Evolutionary conservation across 2,797 vertebrate species (phyloP).

Genomic region (Syndactyla subalaris): DNA sequence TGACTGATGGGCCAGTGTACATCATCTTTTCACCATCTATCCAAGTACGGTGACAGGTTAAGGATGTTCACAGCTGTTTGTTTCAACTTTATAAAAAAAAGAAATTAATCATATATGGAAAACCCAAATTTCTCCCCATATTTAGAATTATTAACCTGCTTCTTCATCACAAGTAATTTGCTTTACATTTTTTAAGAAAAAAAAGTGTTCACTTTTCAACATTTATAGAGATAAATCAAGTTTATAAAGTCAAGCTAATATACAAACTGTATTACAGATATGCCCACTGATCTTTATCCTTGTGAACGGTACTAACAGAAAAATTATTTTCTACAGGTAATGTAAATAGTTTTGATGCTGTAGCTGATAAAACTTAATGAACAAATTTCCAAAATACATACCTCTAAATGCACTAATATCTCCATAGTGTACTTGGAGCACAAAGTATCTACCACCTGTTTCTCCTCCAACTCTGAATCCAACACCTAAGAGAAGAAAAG

Average conservation of each 20-base stretch:
- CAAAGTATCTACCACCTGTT: conserved; percentile 87
- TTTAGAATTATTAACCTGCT: neutral
- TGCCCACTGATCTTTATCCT: neutral
- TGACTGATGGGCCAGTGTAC: neutral
- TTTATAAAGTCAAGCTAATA: neutral
- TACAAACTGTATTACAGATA: neutral
- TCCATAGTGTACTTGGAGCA: conserved; percentile 98
- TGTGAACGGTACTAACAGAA: neutral
- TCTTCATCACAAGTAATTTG: neutral
- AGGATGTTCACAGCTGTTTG: neutral
- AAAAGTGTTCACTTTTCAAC: neutral
- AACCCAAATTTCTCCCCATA: neutral
- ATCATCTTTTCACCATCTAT: neutral
- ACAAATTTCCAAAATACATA: conserved; percentile 63
- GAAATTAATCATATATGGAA: neutral
- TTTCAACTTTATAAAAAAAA: neutral
- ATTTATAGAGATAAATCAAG: neutral
- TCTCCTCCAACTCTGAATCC: conserved; percentile 94
- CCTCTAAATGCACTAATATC: conserved; percentile 89
- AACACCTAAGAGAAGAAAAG: conserved; percentile 79
- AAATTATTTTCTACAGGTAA: neutral
- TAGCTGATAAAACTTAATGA: neutral
- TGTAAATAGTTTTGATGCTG: neutral
- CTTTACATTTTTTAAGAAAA: neutral
- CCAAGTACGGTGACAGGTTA: neutral